Evolutionary conservation across 2,797 vertebrate genomes (phyloP).

Genomic region (Danio tinwini): DNA sequence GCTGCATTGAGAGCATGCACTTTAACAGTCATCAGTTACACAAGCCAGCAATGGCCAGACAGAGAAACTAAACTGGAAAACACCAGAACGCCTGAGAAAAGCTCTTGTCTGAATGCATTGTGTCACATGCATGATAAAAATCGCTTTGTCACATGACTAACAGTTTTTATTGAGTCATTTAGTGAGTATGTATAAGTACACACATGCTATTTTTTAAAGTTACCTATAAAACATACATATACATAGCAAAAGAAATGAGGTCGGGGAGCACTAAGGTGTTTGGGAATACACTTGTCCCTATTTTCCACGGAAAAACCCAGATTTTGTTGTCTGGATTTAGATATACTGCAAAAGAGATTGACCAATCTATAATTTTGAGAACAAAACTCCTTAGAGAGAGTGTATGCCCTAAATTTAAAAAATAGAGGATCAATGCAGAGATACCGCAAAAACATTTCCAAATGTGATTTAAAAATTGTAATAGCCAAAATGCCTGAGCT

Average conservation of each 20-base stretch:
- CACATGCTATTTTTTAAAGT: not conserved
- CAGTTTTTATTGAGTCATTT: not conserved
- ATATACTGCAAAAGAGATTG: not conserved
- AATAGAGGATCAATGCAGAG: not conserved
- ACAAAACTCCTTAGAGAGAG: not conserved
- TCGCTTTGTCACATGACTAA: not conserved
- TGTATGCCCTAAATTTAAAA: not conserved
- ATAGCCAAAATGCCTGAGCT: not conserved
- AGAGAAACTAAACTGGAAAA: constrained; percentile 16
- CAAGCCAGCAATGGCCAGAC: not conserved
- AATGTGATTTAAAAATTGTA: not conserved
- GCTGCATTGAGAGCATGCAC: constrained; percentile 32
- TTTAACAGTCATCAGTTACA: constrained; percentile 33
- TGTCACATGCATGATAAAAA: not conserved
- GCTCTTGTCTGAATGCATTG: not conserved
- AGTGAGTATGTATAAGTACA: no score
- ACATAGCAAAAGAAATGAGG: not conserved
- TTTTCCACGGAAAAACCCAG: not conserved
- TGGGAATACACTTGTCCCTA: not conserved
- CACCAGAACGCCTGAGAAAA: not conserved
- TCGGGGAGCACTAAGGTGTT: not conserved
- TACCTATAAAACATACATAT: not conserved
- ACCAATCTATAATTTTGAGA: not conserved
- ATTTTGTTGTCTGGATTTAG: not conserved
- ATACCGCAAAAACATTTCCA: not conserved